Evolutionary conservation across 2,797 vertebrate genomes (phyloP).

Genomic region (Monodelphis domestica): DNA sequence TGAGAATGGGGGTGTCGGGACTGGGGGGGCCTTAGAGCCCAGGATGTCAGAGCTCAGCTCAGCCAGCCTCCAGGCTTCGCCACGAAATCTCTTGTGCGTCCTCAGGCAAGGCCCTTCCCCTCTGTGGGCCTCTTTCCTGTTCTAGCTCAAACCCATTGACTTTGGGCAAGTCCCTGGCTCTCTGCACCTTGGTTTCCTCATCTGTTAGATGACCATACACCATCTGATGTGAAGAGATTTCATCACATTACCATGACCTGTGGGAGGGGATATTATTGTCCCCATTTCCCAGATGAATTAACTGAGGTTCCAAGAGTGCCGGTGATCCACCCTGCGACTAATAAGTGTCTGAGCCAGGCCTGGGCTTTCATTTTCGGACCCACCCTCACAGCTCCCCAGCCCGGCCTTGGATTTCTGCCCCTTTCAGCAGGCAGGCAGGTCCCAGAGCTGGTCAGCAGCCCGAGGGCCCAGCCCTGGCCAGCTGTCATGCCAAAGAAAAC

Average conservation of each 20-base stretch:
- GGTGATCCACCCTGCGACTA: neutral
- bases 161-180: neutral
- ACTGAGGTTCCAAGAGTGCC: neutral
- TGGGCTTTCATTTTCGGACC: neutral
- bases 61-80: neutral
- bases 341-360: neutral
- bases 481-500: neutral
- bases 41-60: neutral
- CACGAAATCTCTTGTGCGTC: neutral
- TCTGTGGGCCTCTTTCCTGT: neutral
- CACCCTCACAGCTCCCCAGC: neutral
- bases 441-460: neutral
- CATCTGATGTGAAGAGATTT: neutral
- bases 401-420: neutral
- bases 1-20: too few species aligned
- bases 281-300: neutral
- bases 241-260: neutral
- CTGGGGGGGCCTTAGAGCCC: too few species aligned
- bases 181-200: rapidly evolving
- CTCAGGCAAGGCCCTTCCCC: neutral
- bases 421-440: neutral
- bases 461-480: neutral
- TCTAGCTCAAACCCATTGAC: too few species aligned
- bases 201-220: neutral
- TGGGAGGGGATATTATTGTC: neutral